Evolutionary conservation across 2,888 invertebrate genomes (phyloP).

Genomic region (Drosophila tripunctata): DNA sequence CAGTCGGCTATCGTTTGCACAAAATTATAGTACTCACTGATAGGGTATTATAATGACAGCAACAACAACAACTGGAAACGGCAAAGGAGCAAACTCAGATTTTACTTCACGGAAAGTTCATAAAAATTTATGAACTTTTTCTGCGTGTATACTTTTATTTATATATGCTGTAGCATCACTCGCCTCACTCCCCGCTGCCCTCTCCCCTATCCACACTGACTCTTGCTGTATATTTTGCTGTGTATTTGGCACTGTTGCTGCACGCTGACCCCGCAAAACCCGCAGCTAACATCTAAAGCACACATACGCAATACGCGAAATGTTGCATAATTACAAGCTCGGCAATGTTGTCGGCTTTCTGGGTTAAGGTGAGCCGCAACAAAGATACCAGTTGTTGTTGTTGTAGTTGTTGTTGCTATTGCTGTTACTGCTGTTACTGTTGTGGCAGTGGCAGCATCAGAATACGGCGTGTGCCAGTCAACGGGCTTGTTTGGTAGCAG

Average conservation of each 20-base stretch:
- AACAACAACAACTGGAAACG: neutral
- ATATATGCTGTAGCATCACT: conserved; percentile 6
- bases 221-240: conserved; percentile 51
- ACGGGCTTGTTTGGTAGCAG: conserved; percentile 31
- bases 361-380: conserved; percentile 57
- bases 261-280: neutral
- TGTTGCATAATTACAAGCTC: conserved; percentile 66
- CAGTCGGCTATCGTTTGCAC: no score
- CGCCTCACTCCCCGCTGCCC: neutral
- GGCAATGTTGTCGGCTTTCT: conserved; percentile 23
- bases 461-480: conserved; percentile 26
- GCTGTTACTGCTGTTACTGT: neutral
- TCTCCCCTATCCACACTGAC: neutral
- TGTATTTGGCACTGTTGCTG: conserved; percentile 31
- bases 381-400: neutral
- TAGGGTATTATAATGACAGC: neutral
- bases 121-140: conserved; percentile 70
- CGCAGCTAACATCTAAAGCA: conserved; percentile 3
- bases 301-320: conserved; percentile 45
- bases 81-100: conserved; percentile 1
- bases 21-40: neutral
- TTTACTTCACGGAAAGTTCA: conserved; percentile 44
- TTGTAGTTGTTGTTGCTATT: neutral
- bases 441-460: conserved; percentile 7
- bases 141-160: conserved; percentile 35